phyloP scores from a whole-genome alignment of 1,140 invertebrate genomes.

The Drosophila cardini region DNA sequence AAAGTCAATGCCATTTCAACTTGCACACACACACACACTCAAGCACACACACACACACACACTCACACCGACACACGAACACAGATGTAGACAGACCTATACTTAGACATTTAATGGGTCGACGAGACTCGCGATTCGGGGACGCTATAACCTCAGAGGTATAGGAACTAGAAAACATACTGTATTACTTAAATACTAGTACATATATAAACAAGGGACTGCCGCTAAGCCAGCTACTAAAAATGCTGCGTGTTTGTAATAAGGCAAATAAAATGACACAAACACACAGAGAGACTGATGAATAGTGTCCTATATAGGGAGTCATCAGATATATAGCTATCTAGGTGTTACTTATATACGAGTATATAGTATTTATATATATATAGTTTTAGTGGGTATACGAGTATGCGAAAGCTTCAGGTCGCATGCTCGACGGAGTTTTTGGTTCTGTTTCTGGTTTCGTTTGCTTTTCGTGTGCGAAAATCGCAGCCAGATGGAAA shows the following conservation, averaged over 20 bases:
- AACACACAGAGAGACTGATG: constrained; percentile 18
- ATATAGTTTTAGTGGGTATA: constrained; percentile 28
- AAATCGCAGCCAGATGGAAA: constrained; percentile 66
- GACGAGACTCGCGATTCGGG: constrained; percentile 37
- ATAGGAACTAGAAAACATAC: constrained; percentile 12
- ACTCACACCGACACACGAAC: constrained; percentile 23
- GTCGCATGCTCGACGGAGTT: constrained; percentile 33
- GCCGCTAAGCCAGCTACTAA: constrained; percentile 73
- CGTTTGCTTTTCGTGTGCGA: constrained; percentile 78
- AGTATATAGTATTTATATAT: constrained; percentile 20
- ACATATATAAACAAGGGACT: constrained; percentile 53
- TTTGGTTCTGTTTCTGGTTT: constrained; percentile 59
- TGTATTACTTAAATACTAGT: too few relatives aligned
- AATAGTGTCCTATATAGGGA: constrained; percentile 67
- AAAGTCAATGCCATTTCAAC: constrained; percentile 73
- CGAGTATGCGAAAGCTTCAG: constrained; percentile 55
- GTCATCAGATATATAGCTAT: constrained; percentile 55
- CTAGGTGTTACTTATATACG: constrained; percentile 19
- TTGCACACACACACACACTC: constrained; percentile 35
- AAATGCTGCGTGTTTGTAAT: constrained; percentile 81
- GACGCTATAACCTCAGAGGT: constrained; percentile 19
- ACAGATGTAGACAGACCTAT: constrained; percentile 36
- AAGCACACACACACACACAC: constrained; percentile 25
- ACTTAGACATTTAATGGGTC: constrained; percentile 67
- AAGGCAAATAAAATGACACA: constrained; percentile 74